Evolutionary conservation across 2,797 vertebrate genomes (phyloP), one percentile per base, ranked within the genome.

Genomic region (Echeneis naucrates): DNA sequence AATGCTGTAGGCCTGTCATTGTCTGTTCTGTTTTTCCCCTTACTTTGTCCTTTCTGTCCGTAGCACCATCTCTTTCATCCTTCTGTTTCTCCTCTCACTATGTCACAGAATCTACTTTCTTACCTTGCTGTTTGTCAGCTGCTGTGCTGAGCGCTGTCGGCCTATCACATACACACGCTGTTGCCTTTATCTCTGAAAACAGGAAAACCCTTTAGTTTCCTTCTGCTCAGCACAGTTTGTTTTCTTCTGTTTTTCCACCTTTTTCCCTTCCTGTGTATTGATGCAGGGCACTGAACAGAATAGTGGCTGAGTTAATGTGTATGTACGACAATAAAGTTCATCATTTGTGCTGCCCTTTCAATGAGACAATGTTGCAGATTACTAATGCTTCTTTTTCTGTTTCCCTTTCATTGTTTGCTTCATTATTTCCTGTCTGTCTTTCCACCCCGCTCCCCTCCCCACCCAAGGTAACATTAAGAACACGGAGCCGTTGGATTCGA

Each of bases 401-500:
- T 54, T 75, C 58, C 54, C 24, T 72, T 68, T 68, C 55, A 53
- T 70, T 76, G 58, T 66, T 54, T 70, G 51, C 73, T 66, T 77
- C 53, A 59, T 79, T 23, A 47, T 75, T 75, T 30, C 54, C 24
- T 68, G 32, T 67, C 52, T 75, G 21, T 80, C 26, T 64, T 64
- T 48, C 57, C 55, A 77, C 57, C 79, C 40, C 56, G 44, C 57
- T 48, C 72, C 64, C 56, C 44, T 59, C 51, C 72, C 64, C 83
- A 80, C 88, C 81, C 69, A 90, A 99, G 98, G 98, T 54, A 99
- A 99, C 93, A 99, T 99, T 0, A 98, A 98, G 92, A 99, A 99
- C 91, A 99, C 97, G 0, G 98, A 99, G 92, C 97, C 97, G 2
- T 87, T 99, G 83, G 97, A 99, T 83, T 98, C 96, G 17, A 98